Base-by-base conservation (phyloP, 2,888 invertebrate genomes). In the Leptarthrus brevirostris region DNA sequence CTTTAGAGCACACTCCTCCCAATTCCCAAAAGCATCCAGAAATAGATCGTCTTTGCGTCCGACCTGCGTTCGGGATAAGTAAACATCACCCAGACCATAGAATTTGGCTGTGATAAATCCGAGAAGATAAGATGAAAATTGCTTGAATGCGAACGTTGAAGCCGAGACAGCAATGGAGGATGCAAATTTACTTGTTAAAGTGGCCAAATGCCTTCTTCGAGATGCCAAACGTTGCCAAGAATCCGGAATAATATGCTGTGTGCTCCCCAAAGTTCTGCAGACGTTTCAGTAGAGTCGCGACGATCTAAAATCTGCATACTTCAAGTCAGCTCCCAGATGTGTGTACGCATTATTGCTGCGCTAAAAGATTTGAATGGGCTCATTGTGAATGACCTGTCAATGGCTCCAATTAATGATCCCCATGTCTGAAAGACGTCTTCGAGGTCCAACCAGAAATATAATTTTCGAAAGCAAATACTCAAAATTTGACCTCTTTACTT, bases 81-180 rank as follows among this genome's bases (percentile, higher is more conserved):
- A 61, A 72, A 72, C 58, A 56, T 47, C 47, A 72, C 61, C 72
- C 72, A 72, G 36, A 72, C 52, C 52, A 61, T 61, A 72, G 52
- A 72, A 72, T 49, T 72, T 54, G 40, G 71, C 36, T 71, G 40
- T 49, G 36, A 71, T 69, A 69, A 69, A 69, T 69, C 34, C 30
- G 52, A 49, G 52, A 8, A 52, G 52, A 52, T 69, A 69, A 30
- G 26, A 69, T 52, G 69, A 69, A 69, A 44, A 40, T n/a, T 40
- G 64, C 2, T 0, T 36, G 10, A 10, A 5, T 6, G 44, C 14
- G 44, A 16, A 20, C 3, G 24, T 1, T 22, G 16, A 8, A n/a
- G 24, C 12, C 12, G 52, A 34, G 18, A n/a, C 20, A 20, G 30
- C 30, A 44, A 52, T 49, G 52, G 52, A 34, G 52, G 30, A 52